Base-by-base conservation (phyloP, 2,888 invertebrate species). In the Acrobasis repandana region DNA sequence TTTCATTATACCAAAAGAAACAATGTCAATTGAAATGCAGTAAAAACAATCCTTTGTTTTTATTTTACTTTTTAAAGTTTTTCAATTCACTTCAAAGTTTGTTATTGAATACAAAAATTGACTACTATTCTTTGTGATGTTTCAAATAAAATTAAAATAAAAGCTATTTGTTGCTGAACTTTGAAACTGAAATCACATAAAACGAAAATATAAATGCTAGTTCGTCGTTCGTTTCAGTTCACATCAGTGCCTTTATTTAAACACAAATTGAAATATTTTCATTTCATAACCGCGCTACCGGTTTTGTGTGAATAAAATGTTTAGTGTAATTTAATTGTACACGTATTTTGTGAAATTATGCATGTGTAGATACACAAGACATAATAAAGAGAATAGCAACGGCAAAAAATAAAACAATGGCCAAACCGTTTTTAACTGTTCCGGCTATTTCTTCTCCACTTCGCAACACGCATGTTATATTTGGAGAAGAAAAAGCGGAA, bases 141-240 rank as follows among this genome's bases (percentile, higher is more conserved):
- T 52, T 36, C 10, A 10, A 34, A 52, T 52, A 52, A 51, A 52
- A 52, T 36, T 36, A 52, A 52, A 52, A 52, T 36, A 52, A 52
- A 52, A 52, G 52, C 16, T 9, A 52, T 52, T 52, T 11, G 52
- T 36, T 15, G 9, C 52, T 36, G 52, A 36, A 52, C 16, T 52
- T 52, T 52, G 36, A 10, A 52, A 52, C 52, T 52, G 34, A 16
- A 36, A 52, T 52, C 52, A 36, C 36, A 36, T 52, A 52, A 15
- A 52, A 36, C 52, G 15, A 52, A 52, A 52, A 43, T 43, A 52
- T 20, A 28, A 9, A 50, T 50, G 50, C 28, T 14, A 50, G 48
- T 49, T n/a, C 28, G 50, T 50, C 28, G 5, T 33, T 14, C n/a
- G 14, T 14, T 28, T 50, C 50, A 50, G 28, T 50, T 28, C 50